Evolutionary conservation across 2,797 vertebrate genomes (phyloP).

Genomic region (Fistularia tabacaria): DNA sequence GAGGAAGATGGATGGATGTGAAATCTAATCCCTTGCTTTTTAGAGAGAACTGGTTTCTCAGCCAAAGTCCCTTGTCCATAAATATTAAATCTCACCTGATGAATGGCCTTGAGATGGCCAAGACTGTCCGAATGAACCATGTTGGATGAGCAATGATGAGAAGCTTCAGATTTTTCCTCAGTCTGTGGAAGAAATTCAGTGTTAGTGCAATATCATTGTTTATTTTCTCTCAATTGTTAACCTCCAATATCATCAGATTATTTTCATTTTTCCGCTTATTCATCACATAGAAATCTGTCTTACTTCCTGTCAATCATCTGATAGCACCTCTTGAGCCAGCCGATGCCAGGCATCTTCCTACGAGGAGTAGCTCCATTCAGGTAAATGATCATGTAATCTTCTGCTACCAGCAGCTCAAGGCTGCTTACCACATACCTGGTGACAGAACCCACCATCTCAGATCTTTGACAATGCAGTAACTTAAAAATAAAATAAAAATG

Average conservation of each 20-base stretch:
- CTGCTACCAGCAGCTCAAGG: constrained; percentile 91
- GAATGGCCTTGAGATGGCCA: constrained; percentile 94
- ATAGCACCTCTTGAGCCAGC: constrained; percentile 96
- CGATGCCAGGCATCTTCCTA: constrained; percentile 90
- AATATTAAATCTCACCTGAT: constrained; percentile 80
- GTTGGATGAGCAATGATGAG: constrained; percentile 93
- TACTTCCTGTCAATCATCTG: constrained; percentile 98
- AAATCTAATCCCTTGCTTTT: too few species aligned
- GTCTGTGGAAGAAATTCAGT: constrained; percentile 61
- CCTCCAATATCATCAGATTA: too few species aligned
- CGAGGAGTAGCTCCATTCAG: constrained; percentile 92
- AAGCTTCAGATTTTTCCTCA: constrained; percentile 94
- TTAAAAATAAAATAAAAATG: neutral
- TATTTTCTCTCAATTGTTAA: too few species aligned
- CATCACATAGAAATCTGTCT: constrained; percentile 1
- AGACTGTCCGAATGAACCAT: constrained; percentile 95
- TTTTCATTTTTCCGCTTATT: too few species aligned
- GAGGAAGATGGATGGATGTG: too few species aligned
- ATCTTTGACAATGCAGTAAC: neutral
- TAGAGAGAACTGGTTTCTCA: neutral
- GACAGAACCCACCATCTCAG: constrained; percentile 8
- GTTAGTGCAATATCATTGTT: too few species aligned
- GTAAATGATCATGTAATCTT: constrained; percentile 98
- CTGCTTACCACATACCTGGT: constrained; percentile 94
- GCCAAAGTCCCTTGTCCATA: neutral